Base-by-base conservation (phyloP, 2,113 vertebrate genomes). In the Microtus montanus region DNA sequence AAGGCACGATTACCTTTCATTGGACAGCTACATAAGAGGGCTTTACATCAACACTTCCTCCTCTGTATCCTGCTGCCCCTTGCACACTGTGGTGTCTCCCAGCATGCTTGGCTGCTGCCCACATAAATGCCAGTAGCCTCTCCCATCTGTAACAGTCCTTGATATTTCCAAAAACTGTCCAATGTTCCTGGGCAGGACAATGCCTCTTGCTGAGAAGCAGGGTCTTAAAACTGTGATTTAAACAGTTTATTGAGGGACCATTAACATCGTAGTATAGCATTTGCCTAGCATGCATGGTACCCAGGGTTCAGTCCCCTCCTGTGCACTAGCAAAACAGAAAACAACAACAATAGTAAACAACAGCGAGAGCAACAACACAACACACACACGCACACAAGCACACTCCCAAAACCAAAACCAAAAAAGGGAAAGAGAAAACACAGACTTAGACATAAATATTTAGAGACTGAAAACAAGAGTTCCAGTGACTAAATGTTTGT, bases 1-100 rank as follows among this genome's bases (percentile, higher is more conserved):
- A 96, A 95, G 84, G 66, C 89, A 93, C 35, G 87, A 38, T 89
- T 80, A 58, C 30, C 61, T 82, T 58, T 86, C 47, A 58, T 1
- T 84, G 74, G 58, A 75, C 6, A 94, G 30, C 26, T 52, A 4
- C 64, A 58, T 82, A 54, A 84, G 91, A 90, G 30, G 9, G 38
- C n/a, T 75, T 95, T n/a, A 78, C 12, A 19, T 41, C 33, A 44
- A 73, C n/a, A 66, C 35, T 63, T 0, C 1, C 47, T n/a, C 64
- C 80, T 88, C 61, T 52, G 52, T 14, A 54, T 28, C 20, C 26
- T 70, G 12, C 7, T 20, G 14, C 61, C 33, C 49, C 20, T 12
- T 22, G 86, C 28, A 20, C 15, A 20, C 49, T 10, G 28, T 35
- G 47, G 52, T 35, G 9, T 83, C 68, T 68, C 38, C n/a, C 54